These are phyloP conservation scores for Cataglyphis hispanica DNA, from an alignment of 1,140 invertebrate species.

Conservation along the genomic window DNA sequence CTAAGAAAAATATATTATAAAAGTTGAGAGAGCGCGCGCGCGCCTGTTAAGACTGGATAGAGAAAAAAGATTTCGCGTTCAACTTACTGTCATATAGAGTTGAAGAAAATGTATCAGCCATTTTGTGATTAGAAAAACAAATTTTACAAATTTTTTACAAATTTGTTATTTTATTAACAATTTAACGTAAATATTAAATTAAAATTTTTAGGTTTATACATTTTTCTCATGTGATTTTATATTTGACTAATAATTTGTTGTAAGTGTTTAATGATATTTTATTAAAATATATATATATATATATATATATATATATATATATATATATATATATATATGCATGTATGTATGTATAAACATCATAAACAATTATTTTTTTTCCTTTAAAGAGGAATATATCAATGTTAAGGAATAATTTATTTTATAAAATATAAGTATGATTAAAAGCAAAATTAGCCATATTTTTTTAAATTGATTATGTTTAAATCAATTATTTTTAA, in stretches of 20 bases:
- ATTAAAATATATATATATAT: not conserved
- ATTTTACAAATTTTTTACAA: slow-evolving; percentile 37
- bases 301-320: no score
- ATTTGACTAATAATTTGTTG: slow-evolving; percentile 42
- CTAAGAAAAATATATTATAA: slow-evolving; percentile 46
- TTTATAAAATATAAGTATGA: slow-evolving; percentile 9
- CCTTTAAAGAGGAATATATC: not conserved
- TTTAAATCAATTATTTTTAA: not conserved
- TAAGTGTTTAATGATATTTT: slow-evolving; percentile 25
- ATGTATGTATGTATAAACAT: not conserved
- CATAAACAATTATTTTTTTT: slow-evolving; percentile 10
- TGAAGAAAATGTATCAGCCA: slow-evolving; percentile 44
- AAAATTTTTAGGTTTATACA: slow-evolving; percentile 29
- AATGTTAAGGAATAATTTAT: slow-evolving; percentile 15
- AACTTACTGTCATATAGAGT: slow-evolving; percentile 30
- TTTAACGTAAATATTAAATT: slow-evolving; percentile 23
- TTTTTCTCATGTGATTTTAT: slow-evolving; percentile 55
- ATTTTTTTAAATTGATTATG: slow-evolving; percentile 54
- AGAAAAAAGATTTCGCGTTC: slow-evolving; percentile 47
- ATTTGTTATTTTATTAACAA: slow-evolving; percentile 39
- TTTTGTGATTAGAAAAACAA: slow-evolving; percentile 43
- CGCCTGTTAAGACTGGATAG: slow-evolving; percentile 71
- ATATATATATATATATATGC: no score
- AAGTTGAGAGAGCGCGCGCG: slow-evolving; percentile 13
- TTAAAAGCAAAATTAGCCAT: slow-evolving; percentile 17